Evolutionary conservation across 2,888 invertebrate genomes (phyloP), one percentile per base, ranked within the genome.

Genomic region (Cremastobaeus sp.): DNA sequence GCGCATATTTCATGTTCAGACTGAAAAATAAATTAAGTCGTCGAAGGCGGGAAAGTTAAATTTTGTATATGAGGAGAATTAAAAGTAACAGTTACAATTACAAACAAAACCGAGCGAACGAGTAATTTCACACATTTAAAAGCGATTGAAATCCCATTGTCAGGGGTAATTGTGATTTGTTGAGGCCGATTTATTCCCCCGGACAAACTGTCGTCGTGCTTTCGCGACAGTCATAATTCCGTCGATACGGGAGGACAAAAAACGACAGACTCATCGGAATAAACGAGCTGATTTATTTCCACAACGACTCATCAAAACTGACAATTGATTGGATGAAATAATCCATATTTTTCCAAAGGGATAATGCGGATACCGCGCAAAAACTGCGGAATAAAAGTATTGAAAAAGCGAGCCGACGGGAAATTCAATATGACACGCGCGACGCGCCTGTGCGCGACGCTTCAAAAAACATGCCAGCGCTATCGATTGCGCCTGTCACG

Each of bases 401-500:
- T 25, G 1, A 14, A 12, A 28, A 1, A 45, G n/a, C 21, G n/a
- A 25, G 17, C 35, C 8, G 21, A 52, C 35, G 52, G 15, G 41
- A 68, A 68, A 62, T 62, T 54, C 52, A 48, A 62, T 55, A 52
- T 48, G 54, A 62, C 52, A 52, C 39, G 48, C 11, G 48, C 45
- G 54, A 21, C 52, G 59, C 50, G 68, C 50, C 43, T 50, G 47
- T 64, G 57, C 70, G 70, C 70, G 48, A 37, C 48, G 54, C 69
- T 60, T 62, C 54, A 39, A 62, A 60, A 71, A 70, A 64, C 69
- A 54, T 57, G 39, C 12, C 21, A 34, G 50, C 35, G 64, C 21
- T 71, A 71, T 71, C 71, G 71, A 71, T 71, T 71, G 64, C 62
- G 41, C 60, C 62, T 35, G 50, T 70, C 54, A 55, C 28, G 32